Evolutionary conservation across 1,140 invertebrate species (phyloP).

Genomic region (Macrocentrus cingulum): DNA sequence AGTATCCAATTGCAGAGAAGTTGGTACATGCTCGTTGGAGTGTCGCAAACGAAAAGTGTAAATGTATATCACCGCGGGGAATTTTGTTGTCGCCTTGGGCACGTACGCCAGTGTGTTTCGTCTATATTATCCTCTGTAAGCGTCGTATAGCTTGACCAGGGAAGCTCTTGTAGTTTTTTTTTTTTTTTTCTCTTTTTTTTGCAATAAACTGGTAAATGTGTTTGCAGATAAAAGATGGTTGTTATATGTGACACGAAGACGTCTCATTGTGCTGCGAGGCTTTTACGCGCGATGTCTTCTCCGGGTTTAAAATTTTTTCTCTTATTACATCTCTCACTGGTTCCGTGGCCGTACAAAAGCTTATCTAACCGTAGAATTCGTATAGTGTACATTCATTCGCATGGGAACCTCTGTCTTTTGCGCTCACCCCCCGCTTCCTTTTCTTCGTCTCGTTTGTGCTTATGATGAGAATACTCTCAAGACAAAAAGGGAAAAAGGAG

Average conservation of each 20-base stretch:
- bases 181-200: background rate
- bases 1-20: too few species aligned
- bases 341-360: conserved; percentile 30
- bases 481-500: conserved; percentile 39
- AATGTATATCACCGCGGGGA: conserved; percentile 1
- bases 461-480: conserved; percentile 44
- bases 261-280: background rate
- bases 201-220: too few species aligned
- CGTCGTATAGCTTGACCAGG: background rate
- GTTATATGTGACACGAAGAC: too few species aligned
- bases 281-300: conserved; percentile 8
- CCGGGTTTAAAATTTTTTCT: conserved; percentile 6
- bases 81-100: conserved; percentile 21
- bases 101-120: conserved; percentile 26
- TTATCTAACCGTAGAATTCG: conserved; percentile 50
- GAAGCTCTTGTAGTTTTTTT: background rate
- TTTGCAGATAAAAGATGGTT: background rate
- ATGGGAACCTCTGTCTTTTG: conserved; percentile 30
- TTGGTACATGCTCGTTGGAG: too few species aligned
- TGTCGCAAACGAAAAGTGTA: conserved; percentile 6
- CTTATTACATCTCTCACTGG: conserved; percentile 23
- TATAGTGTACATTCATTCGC: conserved; percentile 33
- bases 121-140: conserved; percentile 23
- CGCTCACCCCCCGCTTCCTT: conserved; percentile 14
- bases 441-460: conserved; percentile 38